Evolutionary conservation across 1,140 invertebrate species (phyloP), one percentile per base, ranked within the genome.

Genomic region (Bemisia tabaci): DNA sequence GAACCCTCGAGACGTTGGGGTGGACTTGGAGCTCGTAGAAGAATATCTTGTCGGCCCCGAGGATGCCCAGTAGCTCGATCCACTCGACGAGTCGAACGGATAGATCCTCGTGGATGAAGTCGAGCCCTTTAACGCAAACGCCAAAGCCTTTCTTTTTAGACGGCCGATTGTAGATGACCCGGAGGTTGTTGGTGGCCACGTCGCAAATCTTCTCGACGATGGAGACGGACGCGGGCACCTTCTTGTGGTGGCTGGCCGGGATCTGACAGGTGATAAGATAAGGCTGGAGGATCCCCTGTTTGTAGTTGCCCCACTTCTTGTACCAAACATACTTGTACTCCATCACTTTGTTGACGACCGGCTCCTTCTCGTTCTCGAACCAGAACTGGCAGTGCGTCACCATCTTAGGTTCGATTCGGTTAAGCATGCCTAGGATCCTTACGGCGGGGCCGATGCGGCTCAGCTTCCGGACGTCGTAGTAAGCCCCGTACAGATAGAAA

Each of bases 241-340:
- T 78, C 39, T 84, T 79, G 71, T 86, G 87, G 71, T 89, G 86
- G 1, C 81, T 79, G 70, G 87, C 85, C 0, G 93, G 88, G 68
- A 92, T 83, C 73, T 91, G 88, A 76, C 93, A 96, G 1, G 92
- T 90, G 61, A 94, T 87, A 68, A 96, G 78, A 74, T 94, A 95
- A 0, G 93, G 93, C 76, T 95, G 92, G 71, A 94, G 90, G 62
- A 94, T 89, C 9, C 89, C 90, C 75, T 94, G 88, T 73, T 92
- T 91, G 76, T 94, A 94, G 76, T 95, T 95, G 23, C 92, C 92
- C 92, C 92, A 95, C 76, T 93, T 94, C 65, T 87, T 86, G 74
- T 92, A 91, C 93, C 93, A 96, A 68, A 94, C 90, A 74, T 95
- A 95, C 73, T 94, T 94, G 77, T 95, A 95, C 75, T 94, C 91